phyloP scores from a whole-genome alignment of 30 jellyfish, hydroid and myxozoan genomes.

The Aurelia aurita region DNA sequence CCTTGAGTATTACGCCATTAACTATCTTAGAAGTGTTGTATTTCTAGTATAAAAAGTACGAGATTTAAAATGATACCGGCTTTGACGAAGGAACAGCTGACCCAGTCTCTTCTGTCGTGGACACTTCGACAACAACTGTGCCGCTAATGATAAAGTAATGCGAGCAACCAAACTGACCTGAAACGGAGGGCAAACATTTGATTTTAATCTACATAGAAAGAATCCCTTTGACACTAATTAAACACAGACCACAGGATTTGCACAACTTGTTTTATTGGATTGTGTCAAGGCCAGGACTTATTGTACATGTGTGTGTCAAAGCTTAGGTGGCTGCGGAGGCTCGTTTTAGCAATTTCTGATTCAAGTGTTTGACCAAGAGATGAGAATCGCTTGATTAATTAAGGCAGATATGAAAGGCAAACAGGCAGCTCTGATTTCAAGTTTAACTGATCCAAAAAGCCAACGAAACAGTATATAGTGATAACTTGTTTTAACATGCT shows the following conservation, averaged over 20 bases:
- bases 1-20: no score
- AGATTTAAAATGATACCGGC: constrained; percentile 23
- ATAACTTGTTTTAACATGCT: no score
- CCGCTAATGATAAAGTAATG: constrained; percentile 51
- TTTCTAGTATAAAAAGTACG: no score
- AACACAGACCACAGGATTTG: neutral
- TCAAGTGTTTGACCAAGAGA: no score
- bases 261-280: neutral
- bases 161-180: constrained; percentile 46
- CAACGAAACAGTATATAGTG: no score
- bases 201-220: neutral
- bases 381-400: no score
- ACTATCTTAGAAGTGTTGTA: no score
- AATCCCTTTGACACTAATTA: neutral
- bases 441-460: no score
- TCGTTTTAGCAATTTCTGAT: no score
- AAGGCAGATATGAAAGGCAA: no score
- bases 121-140: constrained; percentile 52
- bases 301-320: constrained; percentile 19
- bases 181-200: constrained; percentile 5
- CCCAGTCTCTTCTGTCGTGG: constrained; percentile 12
- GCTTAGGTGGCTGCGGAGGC: neutral
- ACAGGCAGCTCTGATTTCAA: no score
- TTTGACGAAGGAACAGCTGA: constrained; percentile 32
- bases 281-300: constrained; percentile 2